Conservation (phyloP, 2,113 vertebrate species). For the Phaethon lepturus region DNA sequence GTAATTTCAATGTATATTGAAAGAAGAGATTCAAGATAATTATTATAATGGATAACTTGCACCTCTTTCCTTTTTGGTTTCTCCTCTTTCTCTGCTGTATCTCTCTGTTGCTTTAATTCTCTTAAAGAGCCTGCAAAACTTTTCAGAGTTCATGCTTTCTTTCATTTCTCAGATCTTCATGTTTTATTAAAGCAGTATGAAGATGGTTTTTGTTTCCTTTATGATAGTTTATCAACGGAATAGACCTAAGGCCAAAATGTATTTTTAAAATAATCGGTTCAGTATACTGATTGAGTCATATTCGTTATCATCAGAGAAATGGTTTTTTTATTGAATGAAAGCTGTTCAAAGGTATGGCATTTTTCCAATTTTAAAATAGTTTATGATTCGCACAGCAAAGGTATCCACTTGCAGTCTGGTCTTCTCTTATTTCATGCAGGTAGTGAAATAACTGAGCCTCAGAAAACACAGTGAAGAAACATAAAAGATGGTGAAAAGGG, state of each 20-base stretch:
- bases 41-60: neutral
- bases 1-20: neutral
- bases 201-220: neutral
- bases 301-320: neutral
- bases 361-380: neutral
- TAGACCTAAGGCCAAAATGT: neutral
- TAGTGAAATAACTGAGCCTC: neutral
- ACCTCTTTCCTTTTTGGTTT: neutral
- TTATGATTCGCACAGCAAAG: neutral
- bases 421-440: neutral
- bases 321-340: neutral
- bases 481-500: neutral
- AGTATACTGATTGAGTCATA: neutral
- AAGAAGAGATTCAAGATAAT: neutral
- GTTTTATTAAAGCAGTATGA: neutral
- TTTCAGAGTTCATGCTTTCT: neutral
- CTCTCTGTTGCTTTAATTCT: neutral
- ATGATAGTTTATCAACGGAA: neutral
- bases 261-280: neutral
- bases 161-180: neutral
- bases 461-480: neutral
- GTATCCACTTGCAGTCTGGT: neutral
- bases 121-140: neutral
- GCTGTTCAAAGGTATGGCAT: neutral
- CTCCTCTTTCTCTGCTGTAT: neutral